phyloP scores from a whole-genome alignment of 2,888 invertebrate species.

The Dermolepida albohirtum region DNA sequence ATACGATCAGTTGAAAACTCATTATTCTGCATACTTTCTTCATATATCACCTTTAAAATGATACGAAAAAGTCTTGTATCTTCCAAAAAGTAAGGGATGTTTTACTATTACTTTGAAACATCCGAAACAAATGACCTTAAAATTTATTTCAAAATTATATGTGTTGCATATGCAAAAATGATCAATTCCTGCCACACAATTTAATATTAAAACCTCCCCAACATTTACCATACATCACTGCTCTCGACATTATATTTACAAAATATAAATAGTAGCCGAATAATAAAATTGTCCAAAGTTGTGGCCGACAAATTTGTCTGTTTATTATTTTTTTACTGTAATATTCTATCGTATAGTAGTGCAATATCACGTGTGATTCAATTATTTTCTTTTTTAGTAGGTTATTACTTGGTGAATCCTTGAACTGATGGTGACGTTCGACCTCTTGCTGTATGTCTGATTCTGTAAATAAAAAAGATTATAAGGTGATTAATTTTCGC shows the following conservation, averaged over 20 bases:
- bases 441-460: constrained; percentile 50
- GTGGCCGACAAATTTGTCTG: constrained; percentile 27
- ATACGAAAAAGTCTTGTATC: constrained; percentile 21
- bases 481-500: background rate
- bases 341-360: constrained; percentile 35
- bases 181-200: background rate
- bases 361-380: constrained; percentile 36
- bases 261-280: constrained; percentile 35
- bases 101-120: constrained; percentile 7
- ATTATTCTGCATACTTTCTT: constrained; percentile 20
- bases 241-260: constrained; percentile 32
- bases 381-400: constrained; percentile 25
- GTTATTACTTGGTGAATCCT: constrained; percentile 49
- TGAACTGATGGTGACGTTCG: constrained; percentile 52
- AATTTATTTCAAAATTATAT: background rate
- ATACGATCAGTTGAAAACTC: constrained; percentile 12
- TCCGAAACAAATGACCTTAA: background rate
- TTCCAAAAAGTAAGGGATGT: constrained; percentile 13
- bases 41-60: constrained; percentile 21
- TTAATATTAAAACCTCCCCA: constrained; percentile 19
- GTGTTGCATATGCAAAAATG: background rate
- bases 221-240: constrained; percentile 22
- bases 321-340: constrained; percentile 21
- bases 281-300: constrained; percentile 27
- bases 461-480: constrained; percentile 44